Evolutionary conservation across 2,888 invertebrate species (phyloP).

Genomic region (Lampropteryx suffumata): DNA sequence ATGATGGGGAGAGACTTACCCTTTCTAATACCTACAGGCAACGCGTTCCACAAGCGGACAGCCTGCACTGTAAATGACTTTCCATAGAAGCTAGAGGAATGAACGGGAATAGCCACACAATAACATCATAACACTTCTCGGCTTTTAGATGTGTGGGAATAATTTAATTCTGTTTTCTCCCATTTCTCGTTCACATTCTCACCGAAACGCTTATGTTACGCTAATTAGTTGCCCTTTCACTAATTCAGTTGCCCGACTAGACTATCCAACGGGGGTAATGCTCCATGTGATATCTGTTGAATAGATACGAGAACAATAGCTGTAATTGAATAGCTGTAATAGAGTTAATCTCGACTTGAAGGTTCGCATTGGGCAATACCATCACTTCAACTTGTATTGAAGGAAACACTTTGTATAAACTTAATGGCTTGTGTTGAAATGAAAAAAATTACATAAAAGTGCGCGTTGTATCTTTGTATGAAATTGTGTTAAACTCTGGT

Average conservation of each 20-base stretch:
- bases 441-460: constrained; percentile 2
- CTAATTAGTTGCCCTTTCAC: constrained; percentile 38
- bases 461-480: too few relatives aligned
- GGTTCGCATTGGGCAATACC: constrained; percentile 44
- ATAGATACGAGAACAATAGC: constrained; percentile 46
- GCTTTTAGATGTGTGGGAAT: constrained; percentile 5
- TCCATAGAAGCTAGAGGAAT: too few relatives aligned
- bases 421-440: constrained; percentile 23
- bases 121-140: too few relatives aligned
- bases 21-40: too few relatives aligned
- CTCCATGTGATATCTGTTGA: constrained; percentile 41
- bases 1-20: too few relatives aligned
- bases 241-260: constrained; percentile 17
- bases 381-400: constrained; percentile 22
- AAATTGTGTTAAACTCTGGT: too few relatives aligned
- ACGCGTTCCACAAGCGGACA: too few relatives aligned
- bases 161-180: constrained; percentile 19
- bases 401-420: constrained; percentile 29
- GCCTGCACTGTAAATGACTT: too few relatives aligned
- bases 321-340: too few relatives aligned
- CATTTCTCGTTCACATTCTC: constrained; percentile 21
- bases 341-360: constrained; percentile 44
- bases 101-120: too few relatives aligned
- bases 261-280: constrained; percentile 5
- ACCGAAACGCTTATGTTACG: constrained; percentile 11